Evolutionary conservation across 2,797 vertebrate species (phyloP).

Genomic region (Scarus forsteni): DNA sequence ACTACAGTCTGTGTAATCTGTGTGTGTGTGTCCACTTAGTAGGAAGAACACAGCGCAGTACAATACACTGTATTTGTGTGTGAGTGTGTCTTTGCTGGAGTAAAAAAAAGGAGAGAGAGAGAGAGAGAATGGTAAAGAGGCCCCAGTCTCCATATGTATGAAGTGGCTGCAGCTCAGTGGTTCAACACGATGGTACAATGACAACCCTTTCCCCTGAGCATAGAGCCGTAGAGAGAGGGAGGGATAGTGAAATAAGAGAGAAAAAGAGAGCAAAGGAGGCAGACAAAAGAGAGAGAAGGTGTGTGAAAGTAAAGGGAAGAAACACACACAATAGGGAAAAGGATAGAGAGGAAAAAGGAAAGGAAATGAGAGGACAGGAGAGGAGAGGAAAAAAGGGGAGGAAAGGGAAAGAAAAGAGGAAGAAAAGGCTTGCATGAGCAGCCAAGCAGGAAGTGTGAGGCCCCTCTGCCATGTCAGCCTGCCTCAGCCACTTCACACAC

Average conservation of each 20-base stretch:
- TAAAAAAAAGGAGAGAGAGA: constrained; percentile 24
- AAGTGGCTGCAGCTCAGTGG: constrained; percentile 84
- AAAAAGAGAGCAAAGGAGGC: constrained; percentile 71
- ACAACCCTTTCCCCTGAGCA: constrained; percentile 82
- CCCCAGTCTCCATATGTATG: constrained; percentile 84
- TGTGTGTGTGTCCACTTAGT: constrained; percentile 34
- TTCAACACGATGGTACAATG: constrained; percentile 87
- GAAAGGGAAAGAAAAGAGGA: constrained; percentile 70
- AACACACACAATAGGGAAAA: constrained; percentile 66
- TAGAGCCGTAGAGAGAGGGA: constrained; percentile 68
- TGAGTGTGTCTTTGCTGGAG: constrained; percentile 14
- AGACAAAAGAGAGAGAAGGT: constrained; percentile 72
- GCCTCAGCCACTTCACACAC: constrained; percentile 80
- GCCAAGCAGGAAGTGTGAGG: constrained; percentile 88
- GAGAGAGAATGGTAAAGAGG: constrained; percentile 75
- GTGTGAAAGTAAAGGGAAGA: constrained; percentile 51
- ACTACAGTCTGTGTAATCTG: constrained; percentile 18
- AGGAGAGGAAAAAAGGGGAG: constrained; percentile 61
- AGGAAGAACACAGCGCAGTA: constrained; percentile 40
- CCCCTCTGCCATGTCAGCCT: constrained; percentile 87
- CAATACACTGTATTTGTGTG: constrained; percentile 32
- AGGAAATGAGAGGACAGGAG: constrained; percentile 53
- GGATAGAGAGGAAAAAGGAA: constrained; percentile 55
- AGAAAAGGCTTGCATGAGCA: constrained; percentile 85
- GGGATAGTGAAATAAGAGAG: constrained; percentile 72